phyloP scores from a whole-genome alignment of 2,888 invertebrate genomes.

The Stenoptilia bipunctidactyla region DNA sequence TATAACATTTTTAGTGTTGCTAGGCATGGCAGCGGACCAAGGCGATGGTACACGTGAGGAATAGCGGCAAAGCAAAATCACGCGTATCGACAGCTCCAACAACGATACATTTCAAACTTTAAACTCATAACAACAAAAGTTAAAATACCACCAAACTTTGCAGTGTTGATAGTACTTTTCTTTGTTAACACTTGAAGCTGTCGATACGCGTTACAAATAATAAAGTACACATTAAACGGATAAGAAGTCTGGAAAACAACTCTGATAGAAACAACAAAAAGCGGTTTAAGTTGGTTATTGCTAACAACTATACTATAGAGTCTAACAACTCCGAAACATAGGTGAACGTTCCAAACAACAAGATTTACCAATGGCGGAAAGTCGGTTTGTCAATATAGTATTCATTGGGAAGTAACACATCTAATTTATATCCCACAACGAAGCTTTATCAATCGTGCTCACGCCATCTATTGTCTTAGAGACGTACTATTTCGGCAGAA shows the following conservation, averaged over 20 bases:
- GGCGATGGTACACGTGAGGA: constrained; percentile 56
- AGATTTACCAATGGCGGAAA: no score
- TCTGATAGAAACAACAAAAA: background rate
- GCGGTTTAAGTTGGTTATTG: background rate
- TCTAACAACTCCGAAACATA: background rate
- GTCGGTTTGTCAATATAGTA: no score
- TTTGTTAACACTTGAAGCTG: background rate
- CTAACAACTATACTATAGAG: background rate
- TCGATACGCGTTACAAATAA: background rate
- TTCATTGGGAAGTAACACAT: no score
- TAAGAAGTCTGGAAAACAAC: background rate
- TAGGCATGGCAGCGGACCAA: constrained; percentile 58
- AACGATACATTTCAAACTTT: background rate
- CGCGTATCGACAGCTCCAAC: background rate
- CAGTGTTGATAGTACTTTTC: no score
- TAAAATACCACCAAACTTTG: no score
- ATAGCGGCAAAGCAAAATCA: constrained; percentile 42
- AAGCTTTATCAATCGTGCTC: no score
- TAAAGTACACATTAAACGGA: background rate
- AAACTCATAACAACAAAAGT: no score
- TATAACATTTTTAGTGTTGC: constrained; percentile 57
- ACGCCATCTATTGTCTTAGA: no score
- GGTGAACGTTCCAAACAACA: no score
- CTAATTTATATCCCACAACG: no score
- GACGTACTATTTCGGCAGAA: constrained; percentile 9